Base-by-base conservation (phyloP, 2,113 vertebrate genomes). In the Ariopsis seemanni region DNA sequence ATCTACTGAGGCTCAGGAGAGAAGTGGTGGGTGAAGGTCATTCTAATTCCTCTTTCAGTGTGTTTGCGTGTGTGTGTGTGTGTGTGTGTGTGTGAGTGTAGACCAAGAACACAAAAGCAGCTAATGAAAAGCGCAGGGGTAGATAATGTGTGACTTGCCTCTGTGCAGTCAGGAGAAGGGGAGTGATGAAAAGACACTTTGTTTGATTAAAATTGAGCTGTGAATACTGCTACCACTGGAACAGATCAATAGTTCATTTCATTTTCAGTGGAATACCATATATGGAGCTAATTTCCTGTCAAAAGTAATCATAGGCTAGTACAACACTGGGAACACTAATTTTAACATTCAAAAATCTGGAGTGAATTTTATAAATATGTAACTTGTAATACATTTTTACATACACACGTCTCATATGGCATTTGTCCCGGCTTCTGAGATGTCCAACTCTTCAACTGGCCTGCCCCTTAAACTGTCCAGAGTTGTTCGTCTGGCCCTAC, bases 1-100 rank as follows among this genome's bases (percentile, higher is more conserved):
- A 71, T 71, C 14, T 71, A 27, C 67, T 71, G 62, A 65, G 25
- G 62, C 62, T 65, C 67, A 17, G 12, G 65, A 30, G 27, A 69
- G 71, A 74, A 48, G 42, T 77, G 42, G 42, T 42, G 42, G 50
- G 50, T 88, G 89, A 75, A 82, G 57, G 65, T 84, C 82, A 71
- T n/a, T 22, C n/a, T 55, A 50, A 7, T 71, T 71, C 55, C 65
- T 69, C 48, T 69, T n/a, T 84, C 57, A 77, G 20, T n/a, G 74
- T 50, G 42, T 75, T 30, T 67, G 12, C 12, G 7, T 65, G 42
- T 71, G 30, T 34, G 14, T 17, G 17, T 27, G 67, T 30, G 27
- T 71, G 69, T 71, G 7, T 72, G 9, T 34, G 69, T 42, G 34
- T 74, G 71, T 74, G 71, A 22, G 50, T 25, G 22, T n/a, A 52